Evolutionary conservation across 2,888 invertebrate genomes (phyloP).

Genomic region (Galeopsomyia nigrocyanea): DNA sequence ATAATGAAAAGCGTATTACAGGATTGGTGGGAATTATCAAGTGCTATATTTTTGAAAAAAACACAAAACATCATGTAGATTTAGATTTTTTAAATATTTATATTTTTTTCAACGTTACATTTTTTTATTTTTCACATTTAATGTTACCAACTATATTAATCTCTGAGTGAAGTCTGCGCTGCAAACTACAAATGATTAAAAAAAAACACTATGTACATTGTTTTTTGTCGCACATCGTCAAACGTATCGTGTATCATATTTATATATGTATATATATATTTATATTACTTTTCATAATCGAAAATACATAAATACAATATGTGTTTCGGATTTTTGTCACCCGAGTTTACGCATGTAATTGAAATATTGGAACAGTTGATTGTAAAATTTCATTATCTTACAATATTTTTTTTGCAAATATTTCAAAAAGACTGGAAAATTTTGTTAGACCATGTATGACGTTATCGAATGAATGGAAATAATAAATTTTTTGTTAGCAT

Average conservation of each 20-base stretch:
- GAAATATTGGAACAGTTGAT: not conserved
- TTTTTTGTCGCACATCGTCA: slow-evolving; percentile 39
- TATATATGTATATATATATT: slow-evolving; percentile 44
- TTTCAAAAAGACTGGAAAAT: not conserved
- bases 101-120: slow-evolving; percentile 47
- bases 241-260: slow-evolving; percentile 38
- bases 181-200: slow-evolving; percentile 48
- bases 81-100: slow-evolving; percentile 43
- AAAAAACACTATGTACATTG: slow-evolving; percentile 46
- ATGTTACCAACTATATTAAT: slow-evolving; percentile 45
- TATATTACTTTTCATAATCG: slow-evolving; percentile 34
- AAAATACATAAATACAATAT: slow-evolving; percentile 31
- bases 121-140: slow-evolving; percentile 45
- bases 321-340: slow-evolving; percentile 21
- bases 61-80: not conserved
- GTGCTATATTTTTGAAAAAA: too few species aligned
- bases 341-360: slow-evolving; percentile 22
- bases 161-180: slow-evolving; percentile 46
- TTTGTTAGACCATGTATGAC: too few species aligned
- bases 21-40: too few species aligned
- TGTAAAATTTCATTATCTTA: not conserved
- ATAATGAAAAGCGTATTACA: too few species aligned
- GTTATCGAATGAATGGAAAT: too few species aligned
- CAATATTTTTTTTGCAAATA: slow-evolving; percentile 2
- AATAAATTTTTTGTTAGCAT: slow-evolving; percentile 9